phyloP scores from a whole-genome alignment of 2,113 vertebrate species.

The Cyanistes caeruleus region DNA sequence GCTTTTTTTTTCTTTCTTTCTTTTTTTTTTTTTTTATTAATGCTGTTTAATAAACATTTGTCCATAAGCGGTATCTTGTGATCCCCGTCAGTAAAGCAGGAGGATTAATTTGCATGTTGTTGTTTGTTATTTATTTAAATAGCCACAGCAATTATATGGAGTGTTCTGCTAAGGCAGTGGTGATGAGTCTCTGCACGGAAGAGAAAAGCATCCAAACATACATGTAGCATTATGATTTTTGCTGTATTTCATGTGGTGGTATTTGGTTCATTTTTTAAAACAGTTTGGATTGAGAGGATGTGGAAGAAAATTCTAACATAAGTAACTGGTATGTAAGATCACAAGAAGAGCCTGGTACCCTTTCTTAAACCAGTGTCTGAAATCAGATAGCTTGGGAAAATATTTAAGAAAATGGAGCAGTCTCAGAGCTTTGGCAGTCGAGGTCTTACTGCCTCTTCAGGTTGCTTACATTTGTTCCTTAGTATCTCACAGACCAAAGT shows the following conservation, averaged over 20 bases:
- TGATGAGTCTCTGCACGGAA: background rate
- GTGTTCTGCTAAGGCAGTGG: background rate
- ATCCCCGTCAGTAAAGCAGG: constrained; percentile 30
- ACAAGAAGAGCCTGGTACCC: background rate
- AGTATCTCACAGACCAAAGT: background rate
- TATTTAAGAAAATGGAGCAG: background rate
- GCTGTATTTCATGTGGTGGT: background rate
- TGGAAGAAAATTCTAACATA: background rate
- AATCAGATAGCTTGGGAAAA: background rate
- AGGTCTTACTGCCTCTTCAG: background rate
- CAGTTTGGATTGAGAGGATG: background rate
- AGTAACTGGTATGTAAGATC: background rate
- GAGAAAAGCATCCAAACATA: background rate
- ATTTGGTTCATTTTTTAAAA: background rate
- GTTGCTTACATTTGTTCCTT: background rate
- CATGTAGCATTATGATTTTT: background rate
- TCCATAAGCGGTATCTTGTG: constrained; percentile 45
- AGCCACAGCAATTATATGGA: background rate
- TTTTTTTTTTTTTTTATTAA: constrained; percentile 1
- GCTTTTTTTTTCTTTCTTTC: background rate
- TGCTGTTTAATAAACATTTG: constrained; percentile 58
- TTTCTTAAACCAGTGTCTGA: background rate
- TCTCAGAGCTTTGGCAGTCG: background rate
- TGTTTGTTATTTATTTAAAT: constrained; percentile 55
- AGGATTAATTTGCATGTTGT: constrained; percentile 54